Base-by-base conservation (phyloP, 1,140 invertebrate species). In the Orchestia grillus region DNA sequence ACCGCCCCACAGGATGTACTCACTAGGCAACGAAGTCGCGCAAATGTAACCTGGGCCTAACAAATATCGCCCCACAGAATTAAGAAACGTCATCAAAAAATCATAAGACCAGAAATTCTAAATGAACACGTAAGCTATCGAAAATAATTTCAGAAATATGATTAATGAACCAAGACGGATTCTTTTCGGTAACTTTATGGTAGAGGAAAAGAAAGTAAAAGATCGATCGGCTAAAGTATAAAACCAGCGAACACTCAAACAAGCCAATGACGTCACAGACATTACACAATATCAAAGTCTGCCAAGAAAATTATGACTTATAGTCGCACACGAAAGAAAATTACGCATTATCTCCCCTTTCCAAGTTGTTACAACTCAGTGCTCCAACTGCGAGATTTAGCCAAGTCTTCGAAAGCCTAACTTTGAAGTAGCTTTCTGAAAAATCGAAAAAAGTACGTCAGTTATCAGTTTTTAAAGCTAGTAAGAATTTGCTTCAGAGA, bases 1-100 rank as follows among this genome's bases (percentile, higher is more conserved):
- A 97, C 96, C 96, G 96, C 96, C 96, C 96, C 96, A 97, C 96
- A 97, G 96, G 96, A 96, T 44, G 45, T 91, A 90, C 15, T 57
- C 44, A 57, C 41, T 91, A 96, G 96, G 47, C 96, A 96, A 91
- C 88, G 88, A 90, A 96, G 90, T 91, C 87, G 90, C 87, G 28
- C 53, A 90, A 91, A 96, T 87, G 57, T 96, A 96, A 96, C 96
- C 96, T 96, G 96, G 96, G 96, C 96, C 96, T 96, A 94, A 94
- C 92, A 45, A 45, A 45, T 94, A 94, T 94, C 92, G 44, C 92
- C 92, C 88, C 44, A 94, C 92, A 42, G 44, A 47, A 47, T 94
- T 94, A 94, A 94, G 92, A 94, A 8, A 41, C 4, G 41, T 15
- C 28, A 42, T 42, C 41, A 42, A 41, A 90, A 90, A 90, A 90